Evolutionary conservation across 1,140 invertebrate species (phyloP), one percentile per base, ranked within the genome.

Genomic region (Trissolcus basalis): DNA sequence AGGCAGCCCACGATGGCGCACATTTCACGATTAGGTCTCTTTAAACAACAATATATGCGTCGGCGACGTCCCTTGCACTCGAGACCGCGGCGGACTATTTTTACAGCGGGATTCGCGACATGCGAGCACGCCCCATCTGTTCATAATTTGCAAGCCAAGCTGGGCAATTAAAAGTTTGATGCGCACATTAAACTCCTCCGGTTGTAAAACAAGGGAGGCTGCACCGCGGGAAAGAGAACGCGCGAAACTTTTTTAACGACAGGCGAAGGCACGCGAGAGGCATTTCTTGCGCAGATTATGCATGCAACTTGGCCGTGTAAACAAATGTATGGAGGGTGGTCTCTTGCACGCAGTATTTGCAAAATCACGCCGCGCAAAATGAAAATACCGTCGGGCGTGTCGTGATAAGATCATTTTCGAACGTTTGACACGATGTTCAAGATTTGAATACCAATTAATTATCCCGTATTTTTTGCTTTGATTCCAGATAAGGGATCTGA

Each of bases 91-190:
- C 43, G 45, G 39, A 68, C 63, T 81, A 80, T 83, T 83, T 84
- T 84, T 81, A 83, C 58, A 54, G 48, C 54, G 45, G 27, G 53
- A 79, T 80, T 79, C 67, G 77, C 69, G 65, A 79, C 80, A 79
- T 82, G 80, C n/a, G 15, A 64, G 70, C 76, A 64, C 77, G 78
- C 69, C 81, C 83, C 83, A 85, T 86, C 84, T 87, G 86, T 85
- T 86, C 77, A 83, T 83, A 87, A 86, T 87, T 86, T 87, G 83
- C 82, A 86, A 86, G 83, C 79, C 80, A 80, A 85, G 82, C 77
- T 71, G 81, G 75, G 83, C 84, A 87, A 87, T 86, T 87, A 87
- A 87, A 87, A 87, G 82, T 86, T 86, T 86, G 83, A 87, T 86
- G 85, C 83, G 83, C 81, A 76, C 83, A 86, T 86, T 86, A 87